Conservation (phyloP, 2,113 vertebrate genomes). For the Falcunculus frontatus region DNA sequence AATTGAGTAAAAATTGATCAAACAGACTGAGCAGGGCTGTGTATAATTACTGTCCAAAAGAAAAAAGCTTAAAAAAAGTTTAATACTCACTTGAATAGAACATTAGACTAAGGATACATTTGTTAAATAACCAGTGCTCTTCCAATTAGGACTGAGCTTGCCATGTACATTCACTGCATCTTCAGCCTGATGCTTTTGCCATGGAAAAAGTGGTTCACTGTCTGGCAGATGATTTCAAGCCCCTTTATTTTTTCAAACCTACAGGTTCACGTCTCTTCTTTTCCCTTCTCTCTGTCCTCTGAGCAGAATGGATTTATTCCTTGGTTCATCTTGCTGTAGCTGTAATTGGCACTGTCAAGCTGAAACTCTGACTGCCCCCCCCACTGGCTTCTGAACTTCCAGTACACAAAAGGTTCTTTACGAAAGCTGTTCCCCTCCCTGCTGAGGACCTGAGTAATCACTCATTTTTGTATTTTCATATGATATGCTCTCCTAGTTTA, state of each 20-base stretch:
- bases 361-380: neutral
- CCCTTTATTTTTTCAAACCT: neutral
- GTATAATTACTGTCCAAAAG: constrained; percentile 22
- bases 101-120: constrained; percentile 1
- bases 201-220: neutral
- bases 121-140: constrained; percentile 17
- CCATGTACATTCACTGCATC: neutral
- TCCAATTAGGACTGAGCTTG: neutral
- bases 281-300: neutral
- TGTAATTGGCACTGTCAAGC: neutral
- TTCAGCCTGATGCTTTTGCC: neutral
- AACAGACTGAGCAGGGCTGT: neutral
- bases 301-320: neutral
- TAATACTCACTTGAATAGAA: constrained; percentile 28
- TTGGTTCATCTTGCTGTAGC: neutral
- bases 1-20: constrained; percentile 30
- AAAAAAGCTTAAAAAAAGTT: neutral
- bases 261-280: neutral
- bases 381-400: neutral
- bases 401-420: neutral
- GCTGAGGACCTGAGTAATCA: neutral
- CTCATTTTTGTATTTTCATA: neutral
- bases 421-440: neutral
- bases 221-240: neutral
- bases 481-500: neutral